Conservation (phyloP, 2,113 vertebrate species). For the Otis tarda region DNA sequence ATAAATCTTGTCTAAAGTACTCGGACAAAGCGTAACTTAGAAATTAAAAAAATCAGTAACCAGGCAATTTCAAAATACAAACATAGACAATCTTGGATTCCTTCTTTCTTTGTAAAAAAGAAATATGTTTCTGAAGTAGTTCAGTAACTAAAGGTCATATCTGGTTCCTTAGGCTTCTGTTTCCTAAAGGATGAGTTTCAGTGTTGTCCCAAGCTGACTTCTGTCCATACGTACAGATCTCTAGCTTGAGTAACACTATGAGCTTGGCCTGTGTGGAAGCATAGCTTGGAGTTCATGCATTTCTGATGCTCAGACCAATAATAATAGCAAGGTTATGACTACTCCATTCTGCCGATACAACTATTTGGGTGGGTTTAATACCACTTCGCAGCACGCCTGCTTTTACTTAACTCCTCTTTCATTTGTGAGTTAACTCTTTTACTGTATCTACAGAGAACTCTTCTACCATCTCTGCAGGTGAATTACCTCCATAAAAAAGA, state of each 20-base stretch:
- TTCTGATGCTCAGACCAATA: not conserved
- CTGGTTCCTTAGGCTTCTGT: not conserved
- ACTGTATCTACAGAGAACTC: not conserved
- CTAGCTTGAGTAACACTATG: not conserved
- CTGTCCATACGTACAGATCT: not conserved
- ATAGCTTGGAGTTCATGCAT: not conserved
- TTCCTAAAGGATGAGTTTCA: not conserved
- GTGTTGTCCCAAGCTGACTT: not conserved
- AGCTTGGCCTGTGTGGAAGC: not conserved
- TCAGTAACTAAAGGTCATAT: not conserved
- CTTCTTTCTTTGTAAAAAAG: not conserved
- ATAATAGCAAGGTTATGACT: not conserved
- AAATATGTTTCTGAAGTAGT: not conserved
- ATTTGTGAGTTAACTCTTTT: not conserved
- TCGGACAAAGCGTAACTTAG: not conserved
- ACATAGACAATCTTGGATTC: not conserved
- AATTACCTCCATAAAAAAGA: not conserved
- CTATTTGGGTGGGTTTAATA: not conserved
- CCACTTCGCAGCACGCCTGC: not conserved
- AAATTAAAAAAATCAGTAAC: constrained; percentile 17
- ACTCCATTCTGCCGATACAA: not conserved
- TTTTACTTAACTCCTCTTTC: not conserved
- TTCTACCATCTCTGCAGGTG: not conserved
- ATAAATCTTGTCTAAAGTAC: constrained; percentile 25
- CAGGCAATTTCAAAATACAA: constrained; percentile 35